Evolutionary conservation across 2,888 invertebrate species (phyloP).

Genomic region (Disparrhopalites patrizii): DNA sequence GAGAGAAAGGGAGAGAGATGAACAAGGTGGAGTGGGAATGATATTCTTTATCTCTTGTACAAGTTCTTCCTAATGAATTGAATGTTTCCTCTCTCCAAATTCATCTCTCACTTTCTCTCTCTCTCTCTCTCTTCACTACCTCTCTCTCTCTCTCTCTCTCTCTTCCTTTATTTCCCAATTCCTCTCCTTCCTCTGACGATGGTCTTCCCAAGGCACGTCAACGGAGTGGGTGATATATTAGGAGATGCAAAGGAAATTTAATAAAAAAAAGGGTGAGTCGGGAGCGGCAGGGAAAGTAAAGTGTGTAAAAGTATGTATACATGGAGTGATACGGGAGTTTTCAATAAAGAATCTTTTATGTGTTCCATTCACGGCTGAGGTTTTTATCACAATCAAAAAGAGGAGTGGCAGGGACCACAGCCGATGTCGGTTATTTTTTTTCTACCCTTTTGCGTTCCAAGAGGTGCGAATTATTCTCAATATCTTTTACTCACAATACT

Average conservation of each 20-base stretch:
- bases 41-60: slow-evolving; percentile 17
- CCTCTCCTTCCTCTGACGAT: not conserved
- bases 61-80: slow-evolving; percentile 2
- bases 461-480: slow-evolving; percentile 18
- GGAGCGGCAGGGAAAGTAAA: too few species aligned
- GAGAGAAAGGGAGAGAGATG: not conserved
- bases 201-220: not conserved
- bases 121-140: too few species aligned
- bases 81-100: not conserved
- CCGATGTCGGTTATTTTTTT: slow-evolving; percentile 12
- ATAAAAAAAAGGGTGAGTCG: slow-evolving; percentile 12
- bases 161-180: too few species aligned
- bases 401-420: not conserved
- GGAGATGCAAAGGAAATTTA: slow-evolving; percentile 18
- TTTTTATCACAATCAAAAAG: slow-evolving; percentile 16
- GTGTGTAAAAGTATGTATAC: too few species aligned
- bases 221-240: slow-evolving; percentile 8
- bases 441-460: too few species aligned
- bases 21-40: slow-evolving; percentile 7
- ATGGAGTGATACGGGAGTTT: too few species aligned
- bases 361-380: slow-evolving; percentile 18
- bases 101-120: too few species aligned
- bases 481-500: slow-evolving; percentile 4
- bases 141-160: too few species aligned
- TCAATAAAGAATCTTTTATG: slow-evolving; percentile 17